A percentile compares a stretch with the other conserved stretches of the same genome.
Evolutionary conservation across 2,113 vertebrate genomes (phyloP).

Genomic region (Panthera leo): DNA sequence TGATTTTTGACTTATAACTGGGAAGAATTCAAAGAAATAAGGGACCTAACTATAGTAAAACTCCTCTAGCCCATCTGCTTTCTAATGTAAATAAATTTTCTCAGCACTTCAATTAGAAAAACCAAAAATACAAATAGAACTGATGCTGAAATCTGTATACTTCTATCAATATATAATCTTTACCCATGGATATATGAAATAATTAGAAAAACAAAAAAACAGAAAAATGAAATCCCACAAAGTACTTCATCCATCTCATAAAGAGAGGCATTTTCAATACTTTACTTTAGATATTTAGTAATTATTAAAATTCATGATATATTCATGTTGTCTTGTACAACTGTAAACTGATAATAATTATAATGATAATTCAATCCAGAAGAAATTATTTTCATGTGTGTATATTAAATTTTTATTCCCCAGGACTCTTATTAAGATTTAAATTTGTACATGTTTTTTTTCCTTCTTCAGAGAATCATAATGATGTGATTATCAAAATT

Average conservation of each 20-base stretch:
- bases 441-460: background rate
- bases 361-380: background rate
- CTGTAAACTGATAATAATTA: background rate
- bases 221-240: background rate
- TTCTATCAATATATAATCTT: background rate
- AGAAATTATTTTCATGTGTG: background rate
- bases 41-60: background rate
- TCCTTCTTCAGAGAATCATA: background rate
- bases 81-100: background rate
- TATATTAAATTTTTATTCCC: background rate
- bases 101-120: background rate
- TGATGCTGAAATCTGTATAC: background rate
- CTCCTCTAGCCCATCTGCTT: background rate
- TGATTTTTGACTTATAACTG: background rate
- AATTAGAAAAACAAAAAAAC: background rate
- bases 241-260: background rate
- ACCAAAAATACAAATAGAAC: background rate
- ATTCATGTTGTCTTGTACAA: background rate
- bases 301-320: slow-evolving; percentile 9
- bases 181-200: background rate
- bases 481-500: background rate
- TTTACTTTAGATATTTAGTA: background rate
- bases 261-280: background rate
- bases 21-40: background rate
- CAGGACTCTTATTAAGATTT: background rate